Percentiles rank a stretch among this genome's conserved stretches.
These are phyloP conservation scores for Temnothorax ravouxi DNA, from an alignment of 2,888 invertebrate species.

Conservation along the genomic window DNA sequence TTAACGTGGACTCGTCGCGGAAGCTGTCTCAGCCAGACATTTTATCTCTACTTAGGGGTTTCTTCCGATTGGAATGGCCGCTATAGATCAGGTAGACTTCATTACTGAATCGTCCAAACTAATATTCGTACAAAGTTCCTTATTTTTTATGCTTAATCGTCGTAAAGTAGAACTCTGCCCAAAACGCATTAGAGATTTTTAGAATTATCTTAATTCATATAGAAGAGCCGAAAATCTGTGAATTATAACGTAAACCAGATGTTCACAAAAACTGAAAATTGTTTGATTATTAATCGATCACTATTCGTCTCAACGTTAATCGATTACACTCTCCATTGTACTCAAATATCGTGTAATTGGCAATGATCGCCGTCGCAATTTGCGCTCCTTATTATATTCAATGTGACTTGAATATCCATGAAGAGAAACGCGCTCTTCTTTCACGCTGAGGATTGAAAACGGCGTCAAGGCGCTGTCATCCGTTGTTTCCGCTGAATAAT, in stretches of 20 bases:
- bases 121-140: background rate
- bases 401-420: background rate
- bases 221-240: background rate
- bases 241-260: background rate
- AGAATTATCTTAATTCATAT: background rate
- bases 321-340: background rate
- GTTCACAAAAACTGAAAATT: background rate
- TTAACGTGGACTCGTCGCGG: slow-evolving; percentile 66
- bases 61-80: slow-evolving; percentile 35
- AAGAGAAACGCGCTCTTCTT: background rate
- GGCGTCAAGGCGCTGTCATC: background rate
- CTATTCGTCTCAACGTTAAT: background rate
- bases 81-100: slow-evolving; percentile 39
- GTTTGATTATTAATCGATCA: background rate
- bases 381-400: background rate
- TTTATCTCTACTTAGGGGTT: slow-evolving; percentile 70
- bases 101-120: slow-evolving; percentile 66
- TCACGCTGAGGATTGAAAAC: background rate
- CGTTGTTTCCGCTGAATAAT: slow-evolving; percentile 37
- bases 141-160: background rate
- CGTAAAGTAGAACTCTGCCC: background rate
- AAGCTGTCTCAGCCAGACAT: slow-evolving; percentile 71
- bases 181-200: background rate
- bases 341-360: background rate
- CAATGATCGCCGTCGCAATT: background rate